Conservation (phyloP, 2,797 vertebrate genomes). For the Myotis vivesi region DNA sequence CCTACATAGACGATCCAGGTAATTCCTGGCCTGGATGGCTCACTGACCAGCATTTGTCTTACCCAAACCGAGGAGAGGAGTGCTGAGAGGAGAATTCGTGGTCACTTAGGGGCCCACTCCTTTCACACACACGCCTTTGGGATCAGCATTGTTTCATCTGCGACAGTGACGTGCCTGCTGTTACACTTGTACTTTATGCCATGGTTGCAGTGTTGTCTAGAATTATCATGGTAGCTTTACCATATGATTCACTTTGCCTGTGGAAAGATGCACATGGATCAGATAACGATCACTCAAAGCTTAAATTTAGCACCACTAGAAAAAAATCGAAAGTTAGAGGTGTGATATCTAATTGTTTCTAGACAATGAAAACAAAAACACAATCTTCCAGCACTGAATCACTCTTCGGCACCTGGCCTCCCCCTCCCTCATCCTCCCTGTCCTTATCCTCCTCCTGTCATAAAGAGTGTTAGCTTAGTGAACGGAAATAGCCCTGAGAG, state of each 20-base stretch:
- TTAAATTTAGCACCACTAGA: conserved; percentile 42
- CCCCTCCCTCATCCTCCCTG: not conserved
- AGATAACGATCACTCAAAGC: conserved; percentile 32
- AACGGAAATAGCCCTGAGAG: not conserved
- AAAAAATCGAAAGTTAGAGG: conserved; percentile 38
- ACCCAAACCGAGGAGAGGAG: not conserved
- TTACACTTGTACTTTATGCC: not conserved
- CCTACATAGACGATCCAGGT: not conserved
- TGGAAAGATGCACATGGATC: not conserved
- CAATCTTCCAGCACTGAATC: not conserved
- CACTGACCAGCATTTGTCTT: not conserved
- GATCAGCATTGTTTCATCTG: not conserved
- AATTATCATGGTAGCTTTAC: not conserved
- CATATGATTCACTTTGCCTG: not conserved
- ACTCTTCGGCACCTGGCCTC: not conserved
- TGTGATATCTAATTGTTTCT: conserved; percentile 28
- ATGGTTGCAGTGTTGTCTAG: not conserved
- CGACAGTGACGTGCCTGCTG: fast-evolving
- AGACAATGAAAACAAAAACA: conserved; percentile 35
- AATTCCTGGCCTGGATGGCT: not conserved
- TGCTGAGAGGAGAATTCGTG: not conserved
- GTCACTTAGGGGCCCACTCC: too few species aligned
- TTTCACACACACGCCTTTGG: not conserved
- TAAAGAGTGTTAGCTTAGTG: not conserved
- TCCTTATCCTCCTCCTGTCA: not conserved